Base-by-base conservation (phyloP, 2,113 vertebrate species). In the Acanthochromis polyacanthus region DNA sequence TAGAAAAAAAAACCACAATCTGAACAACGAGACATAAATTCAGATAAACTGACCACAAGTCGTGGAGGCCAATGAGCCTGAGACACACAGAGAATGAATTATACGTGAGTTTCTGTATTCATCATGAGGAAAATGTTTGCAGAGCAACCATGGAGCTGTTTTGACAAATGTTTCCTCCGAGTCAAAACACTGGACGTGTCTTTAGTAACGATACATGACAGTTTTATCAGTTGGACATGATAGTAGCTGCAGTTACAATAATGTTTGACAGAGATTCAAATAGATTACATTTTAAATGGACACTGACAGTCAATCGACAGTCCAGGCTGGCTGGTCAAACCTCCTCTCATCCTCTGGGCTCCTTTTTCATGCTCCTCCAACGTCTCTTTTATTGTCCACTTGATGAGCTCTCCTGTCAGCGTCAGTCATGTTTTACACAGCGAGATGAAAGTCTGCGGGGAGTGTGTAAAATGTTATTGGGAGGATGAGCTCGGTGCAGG, bases 391-490 rank as follows among this genome's bases (percentile, higher is more conserved):
- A 78, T 4, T 0, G 48, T 50, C 10, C 58, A 17, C 32, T 55
- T 46, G 56, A 78, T 46, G 73, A 85, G 80, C 66, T 74, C 52
- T 56, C 40, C 71, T 68, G 75, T 81, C 80, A 76, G 65, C 59
- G 4, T 69, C 32, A 20, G 14, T 75, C 65, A 58, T 56, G 75
- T 75, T 84, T 81, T 67, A 83, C 68, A 45, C 75, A n/a, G 63
- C 45, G 1, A 56, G 56, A 85, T 89, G 36, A 88, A 84, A 62
- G 72, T 75, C 86, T 51, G 71, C 46, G 16, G 71, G 78, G 79
- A 84, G 80, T 48, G 59, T 75, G 78, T 88, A 71, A 84, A 89
- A 75, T 17, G 68, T 88, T 64, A 84, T n/a, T 62, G 71, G 73
- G 45, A 45, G 58, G 60, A 55, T 43, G 25, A 75, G 45, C 53